Evolutionary conservation across 2,113 vertebrate species (phyloP).

Genomic region (Stegastes partitus): DNA sequence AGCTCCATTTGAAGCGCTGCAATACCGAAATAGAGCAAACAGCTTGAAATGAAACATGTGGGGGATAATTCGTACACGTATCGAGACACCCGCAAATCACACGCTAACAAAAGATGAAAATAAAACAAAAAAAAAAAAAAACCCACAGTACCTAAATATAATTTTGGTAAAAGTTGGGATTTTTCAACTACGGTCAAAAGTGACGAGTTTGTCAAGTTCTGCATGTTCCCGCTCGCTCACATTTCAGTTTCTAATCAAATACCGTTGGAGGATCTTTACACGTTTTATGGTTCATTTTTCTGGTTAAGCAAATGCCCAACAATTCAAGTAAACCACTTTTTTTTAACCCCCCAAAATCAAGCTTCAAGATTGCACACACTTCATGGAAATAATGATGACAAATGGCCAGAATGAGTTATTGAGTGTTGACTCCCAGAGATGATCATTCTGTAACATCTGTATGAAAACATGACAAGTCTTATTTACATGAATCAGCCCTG

Average conservation of each 20-base stretch:
- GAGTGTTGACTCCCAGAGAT: slow-evolving; percentile 72
- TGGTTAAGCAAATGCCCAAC: slow-evolving; percentile 70
- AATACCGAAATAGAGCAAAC: slow-evolving; percentile 77
- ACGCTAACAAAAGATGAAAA: slow-evolving; percentile 47
- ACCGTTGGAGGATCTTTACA: slow-evolving; percentile 15
- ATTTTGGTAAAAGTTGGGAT: slow-evolving; percentile 54
- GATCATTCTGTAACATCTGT: slow-evolving; percentile 64
- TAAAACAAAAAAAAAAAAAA: too few species aligned
- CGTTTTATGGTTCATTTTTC: background rate
- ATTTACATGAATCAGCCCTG: slow-evolving; percentile 63
- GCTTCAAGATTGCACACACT: slow-evolving; percentile 55
- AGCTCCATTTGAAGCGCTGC: slow-evolving; percentile 74
- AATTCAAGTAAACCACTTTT: slow-evolving; percentile 65
- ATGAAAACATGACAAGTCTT: slow-evolving; percentile 61
- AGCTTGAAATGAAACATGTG: slow-evolving; percentile 63
- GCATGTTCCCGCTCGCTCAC: background rate
- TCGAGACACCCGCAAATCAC: slow-evolving; percentile 49
- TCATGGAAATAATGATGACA: slow-evolving; percentile 51
- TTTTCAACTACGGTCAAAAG: slow-evolving; percentile 4
- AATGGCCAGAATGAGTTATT: slow-evolving; percentile 62
- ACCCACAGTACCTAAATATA: slow-evolving; percentile 35
- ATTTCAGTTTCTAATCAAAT: background rate
- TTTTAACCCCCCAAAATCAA: slow-evolving; percentile 43
- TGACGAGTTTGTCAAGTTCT: background rate
- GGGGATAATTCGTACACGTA: slow-evolving; percentile 60